Base-by-base conservation (phyloP, 2,797 vertebrate species). In the Anguilla anguilla region DNA sequence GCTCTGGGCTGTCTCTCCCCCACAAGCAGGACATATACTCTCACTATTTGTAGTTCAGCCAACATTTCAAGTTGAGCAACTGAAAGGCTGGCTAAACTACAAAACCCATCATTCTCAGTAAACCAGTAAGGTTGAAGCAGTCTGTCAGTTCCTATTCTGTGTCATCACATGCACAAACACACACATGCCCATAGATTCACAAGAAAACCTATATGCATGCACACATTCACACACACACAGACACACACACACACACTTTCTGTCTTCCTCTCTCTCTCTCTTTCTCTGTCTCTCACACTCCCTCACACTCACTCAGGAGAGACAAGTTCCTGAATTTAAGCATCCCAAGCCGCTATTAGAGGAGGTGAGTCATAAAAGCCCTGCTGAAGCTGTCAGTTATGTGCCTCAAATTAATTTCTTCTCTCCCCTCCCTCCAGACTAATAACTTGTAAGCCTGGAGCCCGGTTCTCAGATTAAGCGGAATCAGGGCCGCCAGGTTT, bases 361-460 rank as follows among this genome's bases (percentile, higher is more conserved):
- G 92, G 91, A 84, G 91, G 93, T 94, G 94, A 95, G 92, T 94
- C 94, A 92, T 93, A 91, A 94, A 95, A 94, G 92, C 94, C 92
- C 91, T 93, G 93, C 94, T 93, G 94, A 93, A 95, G 90, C 90
- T 95, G 95, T 95, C 95, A 95, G 92, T 96, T 94, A 95, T 93
- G 91, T 95, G 95, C 95, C 95, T 94, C 94, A 93, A 94, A 93
- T 94, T 95, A 92, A 95, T 95, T 94, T 95, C 91, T 92, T 86
- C 91, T 91, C 89, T 93, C 93, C 94, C 92, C 93, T 89, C 89
- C 93, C 94, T 93, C 94, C 89, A 87, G 91, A 92, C 93, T 94
- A 94, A 94, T 94, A 94, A 95, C 89, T 87, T 92, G 91, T 91
- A 92, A 92, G 94, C 93, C 92, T 87, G 89, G 88, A 25, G 90